Conservation (phyloP, 1,140 invertebrate genomes). For the Elymnias hypermnestra region DNA sequence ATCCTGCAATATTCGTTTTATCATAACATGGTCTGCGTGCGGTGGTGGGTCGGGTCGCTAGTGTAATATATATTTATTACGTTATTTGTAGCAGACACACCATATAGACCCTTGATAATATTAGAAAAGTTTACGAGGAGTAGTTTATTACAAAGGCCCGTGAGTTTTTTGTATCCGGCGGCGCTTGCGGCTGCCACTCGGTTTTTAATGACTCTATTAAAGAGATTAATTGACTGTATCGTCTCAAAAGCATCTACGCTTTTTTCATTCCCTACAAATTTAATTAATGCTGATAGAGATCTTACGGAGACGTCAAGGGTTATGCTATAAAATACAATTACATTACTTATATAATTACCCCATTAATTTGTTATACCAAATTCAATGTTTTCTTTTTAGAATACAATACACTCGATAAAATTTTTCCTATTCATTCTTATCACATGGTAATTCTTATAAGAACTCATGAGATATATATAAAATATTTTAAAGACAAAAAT, state of each 20-base stretch:
- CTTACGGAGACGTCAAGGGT: constrained; percentile 9
- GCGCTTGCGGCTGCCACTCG: constrained; percentile 42
- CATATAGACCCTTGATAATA: neutral
- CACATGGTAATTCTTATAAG: too few species aligned
- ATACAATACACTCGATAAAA: neutral
- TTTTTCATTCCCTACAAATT: constrained; percentile 62
- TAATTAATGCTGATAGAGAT: constrained; percentile 63
- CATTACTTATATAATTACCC: too few species aligned
- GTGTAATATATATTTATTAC: too few species aligned
- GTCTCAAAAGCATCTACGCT: constrained; percentile 40
- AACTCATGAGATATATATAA: too few species aligned
- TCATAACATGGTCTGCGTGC: too few species aligned
- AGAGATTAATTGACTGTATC: constrained; percentile 62
- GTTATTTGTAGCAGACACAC: constrained; percentile 1
- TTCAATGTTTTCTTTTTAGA: neutral
- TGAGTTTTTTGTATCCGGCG: constrained; percentile 32
- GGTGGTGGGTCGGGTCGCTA: too few species aligned
- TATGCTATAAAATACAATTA: constrained; percentile 15
- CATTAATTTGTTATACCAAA: too few species aligned
- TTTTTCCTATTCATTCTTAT: neutral
- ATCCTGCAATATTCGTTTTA: too few species aligned
- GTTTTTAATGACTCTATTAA: constrained; percentile 69
- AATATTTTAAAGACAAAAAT: too few species aligned
- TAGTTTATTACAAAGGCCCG: constrained; percentile 4
- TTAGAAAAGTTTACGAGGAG: constrained; percentile 7